phyloP scores from a whole-genome alignment of 2,797 vertebrate species.

The Loriculus beryllinus region DNA sequence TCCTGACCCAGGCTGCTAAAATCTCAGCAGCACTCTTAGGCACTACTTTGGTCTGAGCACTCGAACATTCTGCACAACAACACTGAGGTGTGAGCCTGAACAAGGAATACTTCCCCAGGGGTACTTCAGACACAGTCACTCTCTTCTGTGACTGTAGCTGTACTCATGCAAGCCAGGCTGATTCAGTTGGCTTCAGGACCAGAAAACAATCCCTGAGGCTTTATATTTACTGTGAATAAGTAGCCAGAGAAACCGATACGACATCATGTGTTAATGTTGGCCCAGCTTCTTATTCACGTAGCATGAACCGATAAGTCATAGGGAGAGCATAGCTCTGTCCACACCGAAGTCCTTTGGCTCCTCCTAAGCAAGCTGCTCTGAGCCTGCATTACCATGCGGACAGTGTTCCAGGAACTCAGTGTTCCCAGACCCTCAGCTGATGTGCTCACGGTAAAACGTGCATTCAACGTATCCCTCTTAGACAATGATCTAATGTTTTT shows the following conservation, averaged over 20 bases:
- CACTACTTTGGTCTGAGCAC: not conserved
- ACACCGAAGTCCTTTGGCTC: not conserved
- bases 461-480: not conserved
- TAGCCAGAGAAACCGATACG: not conserved
- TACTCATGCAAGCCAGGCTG: not conserved
- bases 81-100: not conserved
- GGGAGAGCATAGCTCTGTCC: not conserved
- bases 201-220: not conserved
- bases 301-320: not conserved
- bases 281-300: not conserved
- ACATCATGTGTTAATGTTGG: not conserved
- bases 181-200: not conserved
- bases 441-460: not conserved
- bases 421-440: constrained; percentile 10
- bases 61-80: not conserved
- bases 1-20: not conserved
- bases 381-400: not conserved
- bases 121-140: not conserved
- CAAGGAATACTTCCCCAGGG: not conserved
- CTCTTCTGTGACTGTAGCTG: not conserved
- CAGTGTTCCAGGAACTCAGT: not conserved
- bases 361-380: not conserved
- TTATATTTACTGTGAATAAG: not conserved
- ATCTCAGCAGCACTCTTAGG: not conserved
- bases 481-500: constrained; percentile 35